Evolutionary conservation across 2,113 vertebrate species (phyloP).

Genomic region (Copsychus sechellarum): DNA sequence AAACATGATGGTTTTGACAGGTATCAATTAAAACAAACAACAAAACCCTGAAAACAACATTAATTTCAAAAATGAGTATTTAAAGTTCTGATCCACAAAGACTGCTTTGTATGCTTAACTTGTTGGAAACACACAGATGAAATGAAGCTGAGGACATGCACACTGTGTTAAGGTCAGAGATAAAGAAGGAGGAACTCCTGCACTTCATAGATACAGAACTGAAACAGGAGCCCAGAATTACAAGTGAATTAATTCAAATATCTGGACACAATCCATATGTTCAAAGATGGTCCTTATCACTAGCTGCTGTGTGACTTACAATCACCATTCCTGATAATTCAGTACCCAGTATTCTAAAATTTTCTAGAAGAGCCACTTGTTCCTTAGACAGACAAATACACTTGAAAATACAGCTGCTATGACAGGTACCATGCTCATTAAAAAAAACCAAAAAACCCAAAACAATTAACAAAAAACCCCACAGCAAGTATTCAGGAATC

Average conservation of each 20-base stretch:
- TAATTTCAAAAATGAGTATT: not conserved
- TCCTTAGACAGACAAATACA: not conserved
- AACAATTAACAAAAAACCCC: not conserved
- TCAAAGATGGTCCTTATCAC: not conserved
- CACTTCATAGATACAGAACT: not conserved
- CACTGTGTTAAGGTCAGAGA: not conserved
- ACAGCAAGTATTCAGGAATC: not conserved
- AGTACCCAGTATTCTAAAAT: not conserved
- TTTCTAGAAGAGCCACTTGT: not conserved
- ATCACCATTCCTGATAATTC: not conserved
- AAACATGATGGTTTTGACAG: not conserved
- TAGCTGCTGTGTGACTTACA: not conserved
- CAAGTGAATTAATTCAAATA: not conserved
- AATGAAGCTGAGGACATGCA: not conserved
- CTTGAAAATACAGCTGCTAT: not conserved
- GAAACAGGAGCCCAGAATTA: not conserved
- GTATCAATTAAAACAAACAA: not conserved
- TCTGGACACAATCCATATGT: not conserved
- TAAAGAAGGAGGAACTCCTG: not conserved
- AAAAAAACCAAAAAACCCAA: not conserved
- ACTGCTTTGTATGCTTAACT: not conserved
- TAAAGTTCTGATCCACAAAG: not conserved
- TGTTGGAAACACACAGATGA: not conserved
- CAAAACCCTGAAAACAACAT: not conserved
- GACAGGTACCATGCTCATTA: fast-evolving